Percentiles rank a stretch among this genome's conserved stretches.
Evolutionary conservation across 2,113 vertebrate genomes (phyloP).

Genomic region (Corvus cornix): DNA sequence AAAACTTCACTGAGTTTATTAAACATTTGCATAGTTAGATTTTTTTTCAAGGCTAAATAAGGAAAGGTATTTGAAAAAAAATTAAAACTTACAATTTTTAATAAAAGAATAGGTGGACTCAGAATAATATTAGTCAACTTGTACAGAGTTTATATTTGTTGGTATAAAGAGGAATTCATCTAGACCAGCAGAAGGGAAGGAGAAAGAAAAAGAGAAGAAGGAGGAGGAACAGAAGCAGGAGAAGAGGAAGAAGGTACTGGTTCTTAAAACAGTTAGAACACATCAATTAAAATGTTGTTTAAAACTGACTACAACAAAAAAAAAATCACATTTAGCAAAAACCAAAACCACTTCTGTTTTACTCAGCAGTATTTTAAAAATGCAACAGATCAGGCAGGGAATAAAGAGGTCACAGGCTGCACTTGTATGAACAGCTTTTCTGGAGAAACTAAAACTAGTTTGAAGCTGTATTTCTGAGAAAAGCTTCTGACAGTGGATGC

Average conservation of each 20-base stretch:
- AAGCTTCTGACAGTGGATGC: neutral
- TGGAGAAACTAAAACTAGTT: neutral
- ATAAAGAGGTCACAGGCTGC: neutral
- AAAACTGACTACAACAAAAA: neutral
- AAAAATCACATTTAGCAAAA: neutral
- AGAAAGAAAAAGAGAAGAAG: neutral
- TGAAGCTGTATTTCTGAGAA: slow-evolving; percentile 2
- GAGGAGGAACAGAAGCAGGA: neutral
- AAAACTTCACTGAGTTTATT: neutral
- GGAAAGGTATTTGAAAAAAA: neutral
- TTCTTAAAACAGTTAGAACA: neutral
- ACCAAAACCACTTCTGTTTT: rapidly evolving
- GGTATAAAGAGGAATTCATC: neutral
- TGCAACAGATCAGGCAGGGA: neutral
- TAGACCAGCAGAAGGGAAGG: neutral
- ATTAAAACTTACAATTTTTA: neutral
- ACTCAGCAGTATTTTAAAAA: neutral
- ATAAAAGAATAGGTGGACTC: neutral
- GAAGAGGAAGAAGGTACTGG: neutral
- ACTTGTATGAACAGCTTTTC: neutral
- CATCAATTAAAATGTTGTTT: neutral
- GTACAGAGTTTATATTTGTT: neutral
- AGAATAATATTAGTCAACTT: neutral
- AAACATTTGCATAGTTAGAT: neutral
- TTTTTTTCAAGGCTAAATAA: neutral